Evolutionary conservation across 2,888 invertebrate genomes (phyloP), one percentile per base, ranked within the genome.

Genomic region (Drosophila bunnanda): DNA sequence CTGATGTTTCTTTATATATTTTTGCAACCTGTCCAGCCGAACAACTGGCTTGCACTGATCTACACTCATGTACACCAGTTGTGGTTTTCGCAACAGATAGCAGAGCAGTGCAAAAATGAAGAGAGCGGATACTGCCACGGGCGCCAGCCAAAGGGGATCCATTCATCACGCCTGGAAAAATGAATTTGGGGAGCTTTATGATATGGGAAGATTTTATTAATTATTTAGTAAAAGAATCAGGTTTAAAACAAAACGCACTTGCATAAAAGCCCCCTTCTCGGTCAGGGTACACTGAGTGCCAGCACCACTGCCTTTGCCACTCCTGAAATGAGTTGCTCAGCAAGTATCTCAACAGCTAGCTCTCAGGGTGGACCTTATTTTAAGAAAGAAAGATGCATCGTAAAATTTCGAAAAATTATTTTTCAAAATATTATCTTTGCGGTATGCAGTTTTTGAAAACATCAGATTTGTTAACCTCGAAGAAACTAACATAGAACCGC

Each of bases 31-130:
- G 15, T 15, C 39, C 30, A 15, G 4, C n/a, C 64, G 28, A 34
- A 17, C n/a, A 28, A 20, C 41, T 28, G 20, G 25, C 10, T 41
- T 34, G 34, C 64, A 64, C 48, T 64, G 64, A 34, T 55, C 30
- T 12, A 12, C 30, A 4, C 25, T 8, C 22, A 8, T 8, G 32
- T 9, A 5, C 20, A 4, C 5, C 20, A 32, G 6, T 15, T 50
- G 50, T 9, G 20, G 9, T 5, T 5, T 15, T 13, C 8, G 13
- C 50, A 13, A 1, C 32, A 32, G 32, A 8, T 0, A 8, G 7
- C 30, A 17, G 20, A 50, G 20, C 32, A 0, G 50, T 5, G 32
- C 13, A 5, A 13, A 0, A 15, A 9, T 30, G 13, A 8, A 32
- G 50, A 50, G 50, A 50, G 32, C 32, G 20, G 9, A 10, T 32